Conservation (phyloP, 2,888 invertebrate species). For the Tachina grossa region DNA sequence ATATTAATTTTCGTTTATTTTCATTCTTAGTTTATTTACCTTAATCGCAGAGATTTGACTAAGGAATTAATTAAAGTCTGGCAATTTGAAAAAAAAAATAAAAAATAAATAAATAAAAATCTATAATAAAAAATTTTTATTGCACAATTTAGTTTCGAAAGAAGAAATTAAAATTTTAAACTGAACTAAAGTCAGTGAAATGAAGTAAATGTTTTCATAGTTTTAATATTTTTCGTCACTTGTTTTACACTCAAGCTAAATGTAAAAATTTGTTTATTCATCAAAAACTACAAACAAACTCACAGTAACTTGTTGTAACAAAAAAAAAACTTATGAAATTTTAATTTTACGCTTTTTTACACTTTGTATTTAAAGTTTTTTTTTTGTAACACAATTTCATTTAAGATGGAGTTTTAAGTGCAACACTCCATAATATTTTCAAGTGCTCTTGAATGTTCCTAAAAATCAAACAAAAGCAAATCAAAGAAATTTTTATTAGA, state of each 20-base stretch:
- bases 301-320: slow-evolving; percentile 1
- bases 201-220: slow-evolving; percentile 6
- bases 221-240: neutral
- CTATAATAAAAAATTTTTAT: slow-evolving; percentile 11
- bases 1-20: slow-evolving; percentile 1
- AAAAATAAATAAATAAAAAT: neutral
- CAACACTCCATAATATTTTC: slow-evolving; percentile 37
- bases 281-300: neutral
- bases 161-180: slow-evolving; percentile 34
- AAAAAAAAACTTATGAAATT: slow-evolving; percentile 24
- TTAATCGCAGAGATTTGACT: neutral
- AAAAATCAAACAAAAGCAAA: slow-evolving; percentile 52
- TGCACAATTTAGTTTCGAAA: slow-evolving; percentile 12
- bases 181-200: slow-evolving; percentile 19
- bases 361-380: slow-evolving; percentile 1
- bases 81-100: neutral
- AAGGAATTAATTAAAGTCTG: slow-evolving; percentile 7
- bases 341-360: slow-evolving; percentile 54
- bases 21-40: neutral
- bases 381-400: slow-evolving; percentile 29
- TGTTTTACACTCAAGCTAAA: neutral
- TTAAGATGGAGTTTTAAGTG: slow-evolving; percentile 34
- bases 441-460: slow-evolving; percentile 41
- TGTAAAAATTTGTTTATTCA: slow-evolving; percentile 17
- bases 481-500: slow-evolving; percentile 46